Conservation (phyloP, 2,888 invertebrate species). For the Lasioglossum pauxillum region DNA sequence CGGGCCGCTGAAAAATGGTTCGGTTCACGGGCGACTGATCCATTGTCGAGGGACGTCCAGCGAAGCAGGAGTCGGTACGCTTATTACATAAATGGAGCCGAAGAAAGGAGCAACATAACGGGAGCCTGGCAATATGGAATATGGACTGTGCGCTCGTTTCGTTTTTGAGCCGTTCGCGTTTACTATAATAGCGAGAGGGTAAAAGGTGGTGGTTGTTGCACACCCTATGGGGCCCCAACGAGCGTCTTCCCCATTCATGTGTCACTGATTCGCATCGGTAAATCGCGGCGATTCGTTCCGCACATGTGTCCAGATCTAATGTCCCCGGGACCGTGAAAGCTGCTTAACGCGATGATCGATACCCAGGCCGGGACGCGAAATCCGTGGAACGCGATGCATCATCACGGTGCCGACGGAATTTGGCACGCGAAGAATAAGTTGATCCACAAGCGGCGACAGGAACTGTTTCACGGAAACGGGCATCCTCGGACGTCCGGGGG, state of each 20-base stretch:
- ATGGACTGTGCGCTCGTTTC: conserved; percentile 8
- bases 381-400: conserved; percentile 67
- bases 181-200: not conserved
- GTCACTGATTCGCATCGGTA: conserved; percentile 72
- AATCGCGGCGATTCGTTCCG: conserved; percentile 76
- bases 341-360: conserved; percentile 72
- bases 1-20: not conserved
- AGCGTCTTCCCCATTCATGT: conserved; percentile 63
- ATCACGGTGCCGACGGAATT: conserved; percentile 42
- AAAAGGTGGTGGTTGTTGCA: not conserved
- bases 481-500: not conserved
- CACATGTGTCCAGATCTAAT: conserved; percentile 77
- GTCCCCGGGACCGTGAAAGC: conserved; percentile 69
- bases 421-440: conserved; percentile 58
- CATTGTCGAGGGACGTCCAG: not conserved
- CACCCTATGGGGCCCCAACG: conserved; percentile 42
- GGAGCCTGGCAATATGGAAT: not conserved
- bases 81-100: conserved; percentile 16
- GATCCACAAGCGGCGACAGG: conserved; percentile 37
- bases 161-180: not conserved
- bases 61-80: conserved; percentile 7
- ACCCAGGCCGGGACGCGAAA: conserved; percentile 37
- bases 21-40: conserved; percentile 14
- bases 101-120: conserved; percentile 6
- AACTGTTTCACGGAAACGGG: not conserved